Conservation (phyloP, 2,888 invertebrate genomes). For the Ectobius pallidus region DNA sequence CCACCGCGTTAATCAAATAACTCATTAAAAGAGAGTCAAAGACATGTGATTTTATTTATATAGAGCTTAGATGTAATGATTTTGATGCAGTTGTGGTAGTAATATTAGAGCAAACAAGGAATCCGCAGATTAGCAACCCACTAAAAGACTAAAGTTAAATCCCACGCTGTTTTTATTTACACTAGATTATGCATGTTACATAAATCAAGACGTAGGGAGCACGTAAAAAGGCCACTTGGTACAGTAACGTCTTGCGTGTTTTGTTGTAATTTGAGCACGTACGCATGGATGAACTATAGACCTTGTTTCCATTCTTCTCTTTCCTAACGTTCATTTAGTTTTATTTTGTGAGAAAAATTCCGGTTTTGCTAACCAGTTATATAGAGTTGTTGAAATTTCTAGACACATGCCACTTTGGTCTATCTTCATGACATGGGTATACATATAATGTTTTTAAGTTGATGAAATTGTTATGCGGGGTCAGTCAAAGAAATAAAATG, state of each 20-base stretch:
- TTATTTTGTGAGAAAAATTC: conserved; percentile 27
- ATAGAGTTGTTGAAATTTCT: conserved; percentile 23
- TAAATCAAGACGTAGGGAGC: neutral
- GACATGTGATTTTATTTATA: too few relatives aligned
- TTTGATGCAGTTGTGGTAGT: too few relatives aligned
- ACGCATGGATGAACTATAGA: conserved; percentile 3
- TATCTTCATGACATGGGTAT: conserved; percentile 5
- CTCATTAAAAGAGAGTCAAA: too few relatives aligned
- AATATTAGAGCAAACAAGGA: too few relatives aligned
- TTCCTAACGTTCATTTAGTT: neutral
- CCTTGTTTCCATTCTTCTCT: neutral
- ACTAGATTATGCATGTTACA: too few relatives aligned
- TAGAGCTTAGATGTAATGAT: too few relatives aligned
- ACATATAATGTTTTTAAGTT: neutral
- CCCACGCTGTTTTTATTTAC: too few relatives aligned
- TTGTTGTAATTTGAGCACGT: conserved; percentile 5
- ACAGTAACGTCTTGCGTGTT: neutral
- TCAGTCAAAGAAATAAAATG: conserved; percentile 21
- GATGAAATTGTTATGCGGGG: conserved; percentile 21
- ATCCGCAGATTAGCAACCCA: too few relatives aligned
- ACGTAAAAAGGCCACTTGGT: neutral
- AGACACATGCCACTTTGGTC: conserved; percentile 18
- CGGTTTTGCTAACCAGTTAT: conserved; percentile 15
- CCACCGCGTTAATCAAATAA: too few relatives aligned
- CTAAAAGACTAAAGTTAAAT: too few relatives aligned